These are phyloP conservation scores for Colossoma macropomum DNA, from an alignment of 2,113 vertebrate genomes.

Conservation along the genomic window DNA sequence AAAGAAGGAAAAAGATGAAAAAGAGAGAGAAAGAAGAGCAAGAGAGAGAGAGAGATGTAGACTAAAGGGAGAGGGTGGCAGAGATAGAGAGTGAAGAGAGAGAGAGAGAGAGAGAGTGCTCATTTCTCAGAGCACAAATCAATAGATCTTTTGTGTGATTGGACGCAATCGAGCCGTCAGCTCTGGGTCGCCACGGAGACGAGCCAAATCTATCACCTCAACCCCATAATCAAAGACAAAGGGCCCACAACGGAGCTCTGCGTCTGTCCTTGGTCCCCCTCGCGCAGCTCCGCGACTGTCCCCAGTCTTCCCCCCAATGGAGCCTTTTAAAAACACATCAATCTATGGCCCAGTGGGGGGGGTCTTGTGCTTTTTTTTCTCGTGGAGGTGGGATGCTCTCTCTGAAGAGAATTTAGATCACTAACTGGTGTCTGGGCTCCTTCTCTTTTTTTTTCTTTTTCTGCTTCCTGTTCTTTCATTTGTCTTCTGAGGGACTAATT, in stretches of 20 bases:
- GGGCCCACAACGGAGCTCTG: neutral
- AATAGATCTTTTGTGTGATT: slow-evolving; percentile 71
- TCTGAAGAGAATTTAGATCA: slow-evolving; percentile 18
- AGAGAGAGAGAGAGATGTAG: neutral
- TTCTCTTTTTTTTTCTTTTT: slow-evolving; percentile 14
- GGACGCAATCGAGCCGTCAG: slow-evolving; percentile 64
- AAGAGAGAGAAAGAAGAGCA: too few relatives aligned
- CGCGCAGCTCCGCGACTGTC: neutral
- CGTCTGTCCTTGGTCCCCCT: neutral
- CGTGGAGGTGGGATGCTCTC: neutral
- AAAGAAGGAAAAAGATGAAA: too few relatives aligned
- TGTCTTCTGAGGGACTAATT: slow-evolving; percentile 62
- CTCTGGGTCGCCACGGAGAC: slow-evolving; percentile 40
- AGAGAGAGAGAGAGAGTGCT: slow-evolving; percentile 38
- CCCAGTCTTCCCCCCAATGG: neutral
- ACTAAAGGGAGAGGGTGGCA: slow-evolving; percentile 51
- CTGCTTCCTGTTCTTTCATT: slow-evolving; percentile 50
- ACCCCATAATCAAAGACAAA: neutral
- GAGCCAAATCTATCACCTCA: slow-evolving; percentile 50
- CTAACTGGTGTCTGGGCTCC: slow-evolving; percentile 6
- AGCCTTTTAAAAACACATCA: slow-evolving; percentile 41
- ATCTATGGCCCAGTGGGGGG: slow-evolving; percentile 22
- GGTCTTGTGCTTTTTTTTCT: neutral
- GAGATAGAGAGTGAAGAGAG: slow-evolving; percentile 37
- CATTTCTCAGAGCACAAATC: slow-evolving; percentile 62